Base-by-base conservation (phyloP, 2,113 vertebrate species). In the Nicator chloris region DNA sequence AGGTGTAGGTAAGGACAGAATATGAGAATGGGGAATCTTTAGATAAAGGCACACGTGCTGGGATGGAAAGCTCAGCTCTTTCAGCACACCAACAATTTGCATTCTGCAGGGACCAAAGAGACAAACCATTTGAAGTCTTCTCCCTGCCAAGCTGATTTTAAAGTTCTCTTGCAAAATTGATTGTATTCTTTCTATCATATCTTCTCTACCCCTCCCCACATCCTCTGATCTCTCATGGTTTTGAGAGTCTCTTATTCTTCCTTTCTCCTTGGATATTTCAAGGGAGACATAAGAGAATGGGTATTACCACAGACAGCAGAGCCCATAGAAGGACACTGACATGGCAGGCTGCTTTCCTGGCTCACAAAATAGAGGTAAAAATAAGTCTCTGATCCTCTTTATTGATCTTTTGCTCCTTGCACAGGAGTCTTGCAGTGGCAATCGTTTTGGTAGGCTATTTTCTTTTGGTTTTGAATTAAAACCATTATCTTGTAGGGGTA, bases 131-230 rank as follows among this genome's bases (percentile, higher is more conserved):
- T 90, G 75, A 95, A 93, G 70, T 82, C 78, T 39, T 86, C 59
- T 86, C 30, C 53, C 70, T 85, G 65, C 69, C 57, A 92, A 87
- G 28, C n/a, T 82, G 72, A 86, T 89, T 95, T 93, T 72, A 49
- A 95, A 95, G 65, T 70, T 69, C 33, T 54, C 35, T 61, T 56
- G 17, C 21, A 63, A 73, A 92, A 90, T 11, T 27, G 51, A 50
- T 86, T 70, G 44, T 94, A 16, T 85, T 90, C 70, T 61, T 82
- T 85, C 53, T 63, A 26, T 90, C 42, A 50, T 76, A 45, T 60
- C 45, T 81, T 73, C 24, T 51, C 19, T 22, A 60, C 10, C 13
- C n/a, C n/a, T 44, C 42, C 20, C 13, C 0, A 0, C 24, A 5
- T 3, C 28, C 61, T 42, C 37, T 90, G 30, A 64, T 93, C 73